phyloP scores from a whole-genome alignment of 2,888 invertebrate species.

The Nomada fucata region DNA sequence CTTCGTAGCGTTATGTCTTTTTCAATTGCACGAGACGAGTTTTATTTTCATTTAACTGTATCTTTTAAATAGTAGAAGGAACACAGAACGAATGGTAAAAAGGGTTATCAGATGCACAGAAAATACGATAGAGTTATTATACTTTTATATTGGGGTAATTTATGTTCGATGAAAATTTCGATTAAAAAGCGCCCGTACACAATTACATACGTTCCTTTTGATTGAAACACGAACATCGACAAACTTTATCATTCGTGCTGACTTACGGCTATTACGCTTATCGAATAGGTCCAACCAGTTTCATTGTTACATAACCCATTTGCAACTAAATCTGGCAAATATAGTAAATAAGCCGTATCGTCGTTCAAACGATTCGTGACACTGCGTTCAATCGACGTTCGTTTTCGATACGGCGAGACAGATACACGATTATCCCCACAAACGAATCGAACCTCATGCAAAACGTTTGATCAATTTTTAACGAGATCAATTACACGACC shows the following conservation, averaged over 20 bases:
- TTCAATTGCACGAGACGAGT: too few species aligned
- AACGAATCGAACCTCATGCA: slow-evolving; percentile 1
- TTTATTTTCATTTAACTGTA: too few species aligned
- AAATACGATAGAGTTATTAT: too few species aligned
- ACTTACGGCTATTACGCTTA: neutral
- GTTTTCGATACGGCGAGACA: neutral
- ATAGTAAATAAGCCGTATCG: slow-evolving; percentile 27
- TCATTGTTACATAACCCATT: neutral
- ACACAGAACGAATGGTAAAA: too few species aligned
- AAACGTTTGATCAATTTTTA: slow-evolving; percentile 28
- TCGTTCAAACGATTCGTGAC: slow-evolving; percentile 43
- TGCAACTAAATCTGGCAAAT: neutral
- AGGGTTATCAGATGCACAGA: too few species aligned
- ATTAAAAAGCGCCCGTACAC: too few species aligned
- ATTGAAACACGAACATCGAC: neutral
- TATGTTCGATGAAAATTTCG: too few species aligned
- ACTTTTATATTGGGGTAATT: too few species aligned
- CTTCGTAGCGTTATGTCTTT: too few species aligned
- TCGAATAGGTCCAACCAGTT: slow-evolving; percentile 3
- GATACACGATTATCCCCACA: too few species aligned
- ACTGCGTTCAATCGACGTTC: slow-evolving; percentile 45
- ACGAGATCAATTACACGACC: slow-evolving; percentile 13
- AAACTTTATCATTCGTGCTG: neutral
- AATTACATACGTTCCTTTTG: neutral
- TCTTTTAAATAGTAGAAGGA: too few species aligned